Percentiles rank a stretch among this genome's conserved stretches.
phyloP scores from a whole-genome alignment of 2,113 vertebrate species.

The Capricornis sumatraensis region DNA sequence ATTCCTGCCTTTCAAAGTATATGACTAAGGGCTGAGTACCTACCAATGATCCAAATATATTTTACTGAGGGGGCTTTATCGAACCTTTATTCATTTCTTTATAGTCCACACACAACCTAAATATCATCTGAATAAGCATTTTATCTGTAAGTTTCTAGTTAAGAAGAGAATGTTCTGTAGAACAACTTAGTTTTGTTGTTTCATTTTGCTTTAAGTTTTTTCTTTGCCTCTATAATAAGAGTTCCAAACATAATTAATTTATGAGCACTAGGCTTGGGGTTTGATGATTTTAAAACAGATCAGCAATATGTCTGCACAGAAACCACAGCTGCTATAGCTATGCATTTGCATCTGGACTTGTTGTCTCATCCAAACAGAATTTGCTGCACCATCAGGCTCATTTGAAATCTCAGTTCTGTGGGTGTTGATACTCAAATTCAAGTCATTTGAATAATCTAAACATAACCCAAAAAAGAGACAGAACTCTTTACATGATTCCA shows the following conservation, averaged over 20 bases:
- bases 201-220: neutral
- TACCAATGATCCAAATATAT: neutral
- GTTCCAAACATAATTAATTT: constrained; percentile 45
- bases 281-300: constrained; percentile 45
- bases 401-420: constrained; percentile 6
- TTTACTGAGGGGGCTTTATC: neutral
- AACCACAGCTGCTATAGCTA: constrained; percentile 25
- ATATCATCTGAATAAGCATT: neutral
- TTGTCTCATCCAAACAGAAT: constrained; percentile 22
- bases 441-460: constrained; percentile 11
- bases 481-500: neutral
- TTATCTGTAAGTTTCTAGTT: neutral
- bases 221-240: neutral
- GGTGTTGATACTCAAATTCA: neutral
- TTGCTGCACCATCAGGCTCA: constrained; percentile 4
- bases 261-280: constrained; percentile 10
- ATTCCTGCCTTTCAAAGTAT: neutral
- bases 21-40: neutral
- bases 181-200: neutral
- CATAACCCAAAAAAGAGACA: neutral
- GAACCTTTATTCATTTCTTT: neutral
- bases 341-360: constrained; percentile 45
- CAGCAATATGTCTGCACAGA: constrained; percentile 46
- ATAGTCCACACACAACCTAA: neutral
- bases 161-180: neutral